phyloP scores from a whole-genome alignment of 1,140 invertebrate species.

The Oedothorax gibbosus region DNA sequence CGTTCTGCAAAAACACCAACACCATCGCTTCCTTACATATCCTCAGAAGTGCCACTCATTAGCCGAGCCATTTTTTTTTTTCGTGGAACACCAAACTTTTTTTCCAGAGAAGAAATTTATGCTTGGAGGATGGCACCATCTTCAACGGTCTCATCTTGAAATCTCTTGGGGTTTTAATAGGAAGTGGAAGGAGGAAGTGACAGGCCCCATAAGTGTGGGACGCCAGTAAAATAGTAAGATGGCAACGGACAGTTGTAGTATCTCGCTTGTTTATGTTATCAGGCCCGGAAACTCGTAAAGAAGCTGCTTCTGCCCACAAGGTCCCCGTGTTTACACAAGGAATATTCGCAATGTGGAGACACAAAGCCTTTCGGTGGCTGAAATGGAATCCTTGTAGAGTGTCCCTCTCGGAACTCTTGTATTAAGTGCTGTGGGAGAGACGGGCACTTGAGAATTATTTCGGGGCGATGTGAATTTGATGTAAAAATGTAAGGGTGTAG shows the following conservation, averaged over 20 bases:
- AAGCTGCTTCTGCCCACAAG: slow-evolving; percentile 14
- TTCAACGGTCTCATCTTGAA: slow-evolving; percentile 26
- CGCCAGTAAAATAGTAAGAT: slow-evolving; percentile 52
- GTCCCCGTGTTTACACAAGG: slow-evolving; percentile 36
- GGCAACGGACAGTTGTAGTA: slow-evolving; percentile 54
- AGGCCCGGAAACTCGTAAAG: slow-evolving; percentile 54
- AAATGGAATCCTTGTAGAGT: neutral
- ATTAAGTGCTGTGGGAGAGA: slow-evolving; percentile 2
- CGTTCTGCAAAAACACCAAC: too few species aligned
- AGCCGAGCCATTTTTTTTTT: too few species aligned
- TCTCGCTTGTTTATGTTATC: slow-evolving; percentile 55
- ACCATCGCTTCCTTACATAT: too few species aligned
- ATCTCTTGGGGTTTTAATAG: slow-evolving; percentile 52
- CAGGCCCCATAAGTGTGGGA: slow-evolving; percentile 40
- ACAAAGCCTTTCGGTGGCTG: neutral
- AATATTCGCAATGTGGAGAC: neutral
- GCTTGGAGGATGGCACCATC: slow-evolving; percentile 25
- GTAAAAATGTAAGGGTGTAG: slow-evolving; percentile 23
- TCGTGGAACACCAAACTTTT: too few species aligned
- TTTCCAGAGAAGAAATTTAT: slow-evolving; percentile 9
- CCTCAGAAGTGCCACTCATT: too few species aligned
- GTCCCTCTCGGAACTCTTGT: slow-evolving; percentile 11
- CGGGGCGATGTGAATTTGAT: slow-evolving; percentile 28
- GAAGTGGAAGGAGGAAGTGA: slow-evolving; percentile 33
- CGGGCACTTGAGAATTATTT: slow-evolving; percentile 38